Base-by-base conservation (phyloP, 1,140 invertebrate genomes). In the Drosophila simulans region DNA sequence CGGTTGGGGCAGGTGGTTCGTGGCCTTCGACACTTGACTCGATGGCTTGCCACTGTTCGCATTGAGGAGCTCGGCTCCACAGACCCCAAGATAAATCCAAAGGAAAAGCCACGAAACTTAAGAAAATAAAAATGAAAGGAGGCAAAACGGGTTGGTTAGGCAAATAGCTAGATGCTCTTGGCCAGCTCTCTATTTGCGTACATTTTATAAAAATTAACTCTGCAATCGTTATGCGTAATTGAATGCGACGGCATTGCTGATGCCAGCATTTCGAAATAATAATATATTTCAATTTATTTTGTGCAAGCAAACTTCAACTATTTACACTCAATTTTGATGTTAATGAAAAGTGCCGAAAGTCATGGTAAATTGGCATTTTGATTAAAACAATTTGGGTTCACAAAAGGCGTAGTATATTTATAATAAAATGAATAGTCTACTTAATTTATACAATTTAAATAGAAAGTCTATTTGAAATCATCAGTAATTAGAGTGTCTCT, bases 21-120 rank as follows among this genome's bases (percentile, higher is more conserved):
- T 37, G 49, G 48, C 20, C 57, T 64, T 55, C 40, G 51, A 54
- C 31, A 58, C 65, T 62, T 53, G 48, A 40, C 59, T 54, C 42
- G 22, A 62, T 39, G n/a, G 34, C 34, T 45, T 48, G 11, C 42
- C 57, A 54, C 39, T 42, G 56, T 60, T 42, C 35, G 17, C 15
- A 25, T 51, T 58, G 37, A 43, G 40, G 31, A 51, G 55, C 40
- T 34, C n/a, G n/a, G 39, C 15, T 57, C 10, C 27, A 22, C 8
- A 4, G 37, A 43, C 3, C 31, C 0, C 15, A 27, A 5, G 5
- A 59, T 25, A 11, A 37, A 17, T n/a, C 20, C 20, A 27, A 43
- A 13, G 12, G 34, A 20, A 25, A 35, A 40, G 34, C 10, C 22
- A 40, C 2, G 5, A 25, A 31, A 22, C 17, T 40, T 3, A 7